phyloP scores from a whole-genome alignment of 2,888 invertebrate genomes.

The Meta bourneti region DNA sequence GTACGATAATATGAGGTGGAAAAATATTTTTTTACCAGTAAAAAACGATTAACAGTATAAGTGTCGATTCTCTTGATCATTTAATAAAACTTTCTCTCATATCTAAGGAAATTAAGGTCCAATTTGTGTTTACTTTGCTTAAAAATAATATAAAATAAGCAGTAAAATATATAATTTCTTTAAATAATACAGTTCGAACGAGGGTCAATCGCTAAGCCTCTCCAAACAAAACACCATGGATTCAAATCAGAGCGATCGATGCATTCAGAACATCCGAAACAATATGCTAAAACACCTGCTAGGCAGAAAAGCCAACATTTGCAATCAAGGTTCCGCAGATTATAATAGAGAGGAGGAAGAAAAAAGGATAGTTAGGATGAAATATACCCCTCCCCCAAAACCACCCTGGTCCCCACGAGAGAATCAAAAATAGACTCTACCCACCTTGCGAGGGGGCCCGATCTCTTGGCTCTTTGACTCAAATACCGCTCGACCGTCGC shows the following conservation, averaged over 20 bases:
- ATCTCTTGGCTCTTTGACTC: constrained; percentile 77
- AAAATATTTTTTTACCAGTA: too few relatives aligned
- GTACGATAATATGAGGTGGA: too few relatives aligned
- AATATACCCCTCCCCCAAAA: constrained; percentile 43
- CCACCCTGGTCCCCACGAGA: constrained; percentile 44
- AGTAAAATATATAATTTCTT: too few relatives aligned
- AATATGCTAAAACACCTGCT: constrained; percentile 6
- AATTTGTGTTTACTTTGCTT: too few relatives aligned
- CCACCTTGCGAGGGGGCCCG: constrained; percentile 78
- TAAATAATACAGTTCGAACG: not conserved
- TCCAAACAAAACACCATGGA: not conserved
- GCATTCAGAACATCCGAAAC: not conserved
- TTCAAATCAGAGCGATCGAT: not conserved
- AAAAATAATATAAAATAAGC: too few relatives aligned
- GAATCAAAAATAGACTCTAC: constrained; percentile 79
- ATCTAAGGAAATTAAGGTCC: too few relatives aligned
- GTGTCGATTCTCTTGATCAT: too few relatives aligned
- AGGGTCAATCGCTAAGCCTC: not conserved
- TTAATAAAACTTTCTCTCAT: too few relatives aligned
- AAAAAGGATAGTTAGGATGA: constrained; percentile 29
- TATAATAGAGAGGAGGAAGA: constrained; percentile 6
- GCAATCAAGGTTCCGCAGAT: constrained; percentile 25
- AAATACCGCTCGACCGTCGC: constrained; percentile 80
- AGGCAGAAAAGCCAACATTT: constrained; percentile 60
- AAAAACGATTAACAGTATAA: too few relatives aligned